Conservation (phyloP, 2,888 invertebrate species). For the Neocrepidodera transversa region DNA sequence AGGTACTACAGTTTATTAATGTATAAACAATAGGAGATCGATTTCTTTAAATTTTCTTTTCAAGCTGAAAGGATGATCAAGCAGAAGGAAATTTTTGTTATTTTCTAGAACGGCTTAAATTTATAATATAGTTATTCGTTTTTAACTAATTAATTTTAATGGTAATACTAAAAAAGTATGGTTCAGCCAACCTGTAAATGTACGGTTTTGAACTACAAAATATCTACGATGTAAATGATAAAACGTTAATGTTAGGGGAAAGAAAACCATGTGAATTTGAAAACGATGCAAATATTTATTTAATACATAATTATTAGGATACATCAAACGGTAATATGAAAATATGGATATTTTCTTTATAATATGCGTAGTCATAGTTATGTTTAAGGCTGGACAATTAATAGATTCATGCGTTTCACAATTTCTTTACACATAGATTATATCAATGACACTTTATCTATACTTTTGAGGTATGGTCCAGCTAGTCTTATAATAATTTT, state of each 20-base stretch:
- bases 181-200: too few species aligned
- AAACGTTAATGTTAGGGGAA: neutral
- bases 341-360: slow-evolving; percentile 59
- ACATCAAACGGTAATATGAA: slow-evolving; percentile 61
- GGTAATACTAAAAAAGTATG: too few species aligned
- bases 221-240: too few species aligned
- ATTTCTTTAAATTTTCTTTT: too few species aligned
- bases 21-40: too few species aligned
- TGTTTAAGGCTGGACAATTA: slow-evolving; percentile 46
- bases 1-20: too few species aligned
- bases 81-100: too few species aligned
- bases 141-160: too few species aligned
- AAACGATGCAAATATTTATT: slow-evolving; percentile 62
- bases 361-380: slow-evolving; percentile 46
- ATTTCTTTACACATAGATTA: slow-evolving; percentile 31
- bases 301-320: slow-evolving; percentile 58
- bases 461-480: slow-evolving; percentile 50
- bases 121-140: too few species aligned
- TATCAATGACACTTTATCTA: neutral
- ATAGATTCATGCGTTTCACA: slow-evolving; percentile 42
- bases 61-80: too few species aligned
- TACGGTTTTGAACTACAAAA: too few species aligned
- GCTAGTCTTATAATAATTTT: slow-evolving; percentile 48
- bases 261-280: slow-evolving; percentile 27
- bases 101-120: too few species aligned